Evolutionary conservation across 2,888 invertebrate genomes (phyloP).

Genomic region (Lasioglossum figueresi): DNA sequence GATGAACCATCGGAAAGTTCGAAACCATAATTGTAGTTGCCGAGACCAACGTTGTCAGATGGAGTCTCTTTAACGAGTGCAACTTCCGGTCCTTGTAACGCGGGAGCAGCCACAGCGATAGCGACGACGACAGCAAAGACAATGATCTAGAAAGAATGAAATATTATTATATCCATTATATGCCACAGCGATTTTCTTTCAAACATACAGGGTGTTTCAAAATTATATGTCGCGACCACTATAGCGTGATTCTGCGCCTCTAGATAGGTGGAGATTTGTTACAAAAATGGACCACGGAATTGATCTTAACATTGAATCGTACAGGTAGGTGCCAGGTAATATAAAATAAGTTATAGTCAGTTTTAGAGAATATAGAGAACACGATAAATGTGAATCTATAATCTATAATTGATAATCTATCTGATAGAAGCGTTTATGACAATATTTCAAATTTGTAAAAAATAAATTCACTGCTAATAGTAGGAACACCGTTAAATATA

Average conservation of each 20-base stretch:
- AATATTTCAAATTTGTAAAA: background rate
- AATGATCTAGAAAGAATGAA: constrained; percentile 64
- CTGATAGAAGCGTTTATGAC: background rate
- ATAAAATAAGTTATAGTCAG: background rate
- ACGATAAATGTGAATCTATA: background rate
- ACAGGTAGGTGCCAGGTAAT: background rate
- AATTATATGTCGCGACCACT: no score
- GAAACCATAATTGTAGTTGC: constrained; percentile 71
- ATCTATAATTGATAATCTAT: background rate
- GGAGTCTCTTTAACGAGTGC: constrained; percentile 71
- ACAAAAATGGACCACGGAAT: no score
- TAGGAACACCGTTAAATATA: background rate
- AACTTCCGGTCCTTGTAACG: constrained; percentile 19
- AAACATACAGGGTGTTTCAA: background rate
- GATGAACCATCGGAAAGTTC: constrained; percentile 73
- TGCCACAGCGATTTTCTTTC: background rate
- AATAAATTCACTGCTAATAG: background rate
- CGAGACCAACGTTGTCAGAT: constrained; percentile 75
- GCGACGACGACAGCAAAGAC: constrained; percentile 73
- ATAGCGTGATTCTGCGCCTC: no score
- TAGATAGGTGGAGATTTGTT: no score
- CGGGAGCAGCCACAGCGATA: constrained; percentile 49
- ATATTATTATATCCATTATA: background rate
- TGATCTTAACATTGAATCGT: background rate
- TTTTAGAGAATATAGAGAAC: background rate